Base-by-base conservation (phyloP, 2,888 invertebrate genomes). In the Octonoba sinensis region DNA sequence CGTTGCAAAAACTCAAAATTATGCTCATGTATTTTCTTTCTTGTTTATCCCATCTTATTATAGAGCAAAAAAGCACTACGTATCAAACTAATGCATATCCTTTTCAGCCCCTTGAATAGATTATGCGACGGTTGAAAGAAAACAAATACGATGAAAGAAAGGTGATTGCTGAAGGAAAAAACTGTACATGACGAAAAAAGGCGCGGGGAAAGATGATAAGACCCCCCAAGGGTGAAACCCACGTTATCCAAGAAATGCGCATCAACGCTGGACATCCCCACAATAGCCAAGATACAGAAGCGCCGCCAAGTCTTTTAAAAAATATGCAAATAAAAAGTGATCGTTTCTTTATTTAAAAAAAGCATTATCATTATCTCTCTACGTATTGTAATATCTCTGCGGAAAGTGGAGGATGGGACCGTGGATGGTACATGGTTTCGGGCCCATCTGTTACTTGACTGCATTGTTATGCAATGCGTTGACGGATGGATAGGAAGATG, bases 321-420 rank as follows among this genome's bases (percentile, higher is more conserved):
- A 71, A 60, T 71, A 71, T 71, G 71, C 71, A 71, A 71, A 71
- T 71, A 60, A 59, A 67, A 51, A 44, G 11, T 12, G 24, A 20
- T 47, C 60, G 59, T 71, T 60, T 71, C 49, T 27, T 59, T 71
- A 57, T 71, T 60, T 70, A 47, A 47, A 44, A 44, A 22, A 47
- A 54, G 16, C 16, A 15, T 54, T 54, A 54, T 54, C 54, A 18
- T 20, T 54, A 18, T 54, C 18, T 54, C n/a, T 54, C 54, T 6
- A 54, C 18, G n/a, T 54, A 18, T 20, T 54, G 16, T 20, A 54
- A 18, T 20, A 20, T 54, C 18, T 54, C 18, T 18, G n/a, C 12
- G 54, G 20, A 54, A 54, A 18, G 20, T 18, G 54, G 20, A 20
- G 54, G 20, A 54, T 20, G 20, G 16, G 18, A 54, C n/a, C 16